A percentile compares a stretch with the other conserved stretches of the same genome.
phyloP scores from a whole-genome alignment of 1,140 invertebrate species.

The Lepidostoma basale region DNA sequence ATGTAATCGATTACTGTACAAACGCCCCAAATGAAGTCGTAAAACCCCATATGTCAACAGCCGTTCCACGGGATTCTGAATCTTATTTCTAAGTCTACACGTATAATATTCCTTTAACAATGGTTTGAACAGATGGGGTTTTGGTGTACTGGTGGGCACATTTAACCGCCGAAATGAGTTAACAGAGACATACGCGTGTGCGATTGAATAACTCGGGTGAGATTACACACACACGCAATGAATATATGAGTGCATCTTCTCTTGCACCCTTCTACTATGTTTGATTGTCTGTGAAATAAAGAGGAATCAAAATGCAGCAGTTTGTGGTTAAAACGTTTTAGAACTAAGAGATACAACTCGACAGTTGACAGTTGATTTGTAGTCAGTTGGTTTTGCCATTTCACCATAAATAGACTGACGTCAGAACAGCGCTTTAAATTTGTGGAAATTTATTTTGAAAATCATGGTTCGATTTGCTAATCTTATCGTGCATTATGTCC shows the following conservation, averaged over 20 bases:
- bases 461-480: too few species aligned
- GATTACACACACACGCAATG: conserved; percentile 17
- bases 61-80: neutral
- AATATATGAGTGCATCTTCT: conserved; percentile 13
- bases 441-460: too few species aligned
- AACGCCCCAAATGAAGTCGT: conserved; percentile 1
- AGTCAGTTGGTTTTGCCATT: too few species aligned
- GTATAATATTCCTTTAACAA: neutral
- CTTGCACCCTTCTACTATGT: conserved; percentile 4
- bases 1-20: conserved; percentile 18
- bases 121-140: neutral
- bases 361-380: too few species aligned
- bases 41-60: neutral
- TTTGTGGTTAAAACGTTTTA: too few species aligned
- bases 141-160: neutral
- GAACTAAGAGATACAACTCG: too few species aligned
- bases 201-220: neutral
- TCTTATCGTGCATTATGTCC: too few species aligned
- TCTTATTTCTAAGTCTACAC: conserved; percentile 1
- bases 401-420: too few species aligned
- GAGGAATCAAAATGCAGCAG: too few species aligned
- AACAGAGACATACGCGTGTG: too few species aligned
- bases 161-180: neutral
- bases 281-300: too few species aligned
- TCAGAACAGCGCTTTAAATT: too few species aligned